These are phyloP conservation scores for Tetragonula carbonaria DNA, from an alignment of 2,888 invertebrate species.

Conservation along the genomic window DNA sequence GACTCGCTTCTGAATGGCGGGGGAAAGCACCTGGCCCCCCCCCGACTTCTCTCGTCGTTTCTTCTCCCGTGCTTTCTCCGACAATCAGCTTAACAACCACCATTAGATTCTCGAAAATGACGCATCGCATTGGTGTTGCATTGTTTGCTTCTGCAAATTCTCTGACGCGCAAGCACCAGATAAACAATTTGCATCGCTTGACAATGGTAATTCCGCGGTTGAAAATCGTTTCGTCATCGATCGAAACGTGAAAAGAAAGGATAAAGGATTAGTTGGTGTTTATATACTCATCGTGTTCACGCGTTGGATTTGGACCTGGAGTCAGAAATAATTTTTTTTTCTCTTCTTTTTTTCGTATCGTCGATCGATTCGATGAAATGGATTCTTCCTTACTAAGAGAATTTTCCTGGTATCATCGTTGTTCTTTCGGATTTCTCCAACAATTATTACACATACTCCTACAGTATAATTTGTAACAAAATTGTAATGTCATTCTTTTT, in stretches of 20 bases:
- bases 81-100: background rate
- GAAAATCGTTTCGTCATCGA: constrained; percentile 17
- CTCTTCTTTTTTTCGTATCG: too few relatives aligned
- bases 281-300: too few relatives aligned
- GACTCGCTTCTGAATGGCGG: constrained; percentile 43
- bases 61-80: background rate
- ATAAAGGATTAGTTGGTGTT: background rate
- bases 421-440: too few relatives aligned
- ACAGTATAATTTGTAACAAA: background rate
- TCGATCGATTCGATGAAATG: too few relatives aligned
- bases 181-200: constrained; percentile 35
- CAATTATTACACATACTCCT: too few relatives aligned
- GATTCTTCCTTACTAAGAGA: too few relatives aligned
- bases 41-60: background rate
- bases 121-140: constrained; percentile 1
- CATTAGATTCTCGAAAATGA: constrained; percentile 7
- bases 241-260: background rate
- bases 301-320: too few relatives aligned
- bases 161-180: constrained; percentile 10
- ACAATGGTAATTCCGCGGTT: constrained; percentile 21
- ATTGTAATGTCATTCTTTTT: too few relatives aligned
- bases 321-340: too few relatives aligned
- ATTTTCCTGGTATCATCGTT: too few relatives aligned
- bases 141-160: constrained; percentile 23
- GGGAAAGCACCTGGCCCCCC: background rate